Evolutionary conservation across 2,797 vertebrate species (phyloP), one percentile per base, ranked within the genome.

Genomic region (Tinamus major): DNA sequence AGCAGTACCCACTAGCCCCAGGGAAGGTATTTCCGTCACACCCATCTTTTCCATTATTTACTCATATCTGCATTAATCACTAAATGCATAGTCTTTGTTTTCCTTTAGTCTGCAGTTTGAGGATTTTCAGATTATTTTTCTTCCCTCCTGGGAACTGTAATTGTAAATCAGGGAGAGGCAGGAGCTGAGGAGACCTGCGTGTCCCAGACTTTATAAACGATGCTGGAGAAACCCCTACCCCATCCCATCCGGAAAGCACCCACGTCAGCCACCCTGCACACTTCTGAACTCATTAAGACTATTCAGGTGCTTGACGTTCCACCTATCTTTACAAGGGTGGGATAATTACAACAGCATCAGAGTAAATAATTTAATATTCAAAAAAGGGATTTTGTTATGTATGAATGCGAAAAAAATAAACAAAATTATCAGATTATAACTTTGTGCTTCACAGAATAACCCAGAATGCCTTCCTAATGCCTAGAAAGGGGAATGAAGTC

Each of bases 21-120:
- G 79, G 76, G 92, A 87, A 93, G 56, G 58, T 87, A 82, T 90
- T 94, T 90, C 78, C 37, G 71, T 87, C 83, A 71, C 27, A 67
- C 68, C 63, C 68, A 53, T 63, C 65, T 78, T 79, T 77, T 70
- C 74, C 0, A 4, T 53, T 62, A 31, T 85, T 91, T 83, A 89
- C 23, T 81, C 39, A 46, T 83, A 18, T 85, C 92, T 93, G 37
- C 48, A 48, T 93, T 82, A 68, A 78, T 79, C 68, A 55, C 79
- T 75, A 79, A 85, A 82, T 37, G 21, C 26, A 35, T 15, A 24
- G 3, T 58, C 53, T 87, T 68, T 74, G 37, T 61, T 81, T 64
- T 71, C 39, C 53, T 79, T 68, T 29, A 53, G 15, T 68, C 71
- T 79, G 41, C 68, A 90, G 21, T 35, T 91, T 85, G 44, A 15